phyloP scores from a whole-genome alignment of 2,888 invertebrate genomes.

The Luffia ferchaultella region DNA sequence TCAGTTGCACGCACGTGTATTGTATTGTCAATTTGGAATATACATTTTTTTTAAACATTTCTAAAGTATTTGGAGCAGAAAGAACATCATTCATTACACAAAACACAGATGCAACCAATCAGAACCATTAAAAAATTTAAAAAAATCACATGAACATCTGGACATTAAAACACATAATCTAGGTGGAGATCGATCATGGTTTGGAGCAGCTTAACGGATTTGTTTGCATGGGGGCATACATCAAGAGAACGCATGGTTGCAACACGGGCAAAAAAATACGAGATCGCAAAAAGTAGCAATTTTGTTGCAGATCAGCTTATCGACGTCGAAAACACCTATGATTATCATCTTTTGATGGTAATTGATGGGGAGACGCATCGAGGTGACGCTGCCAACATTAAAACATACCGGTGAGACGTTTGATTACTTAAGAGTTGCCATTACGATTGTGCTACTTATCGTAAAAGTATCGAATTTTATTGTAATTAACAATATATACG shows the following conservation, averaged over 20 bases:
- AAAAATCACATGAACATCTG: neutral
- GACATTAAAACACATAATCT: neutral
- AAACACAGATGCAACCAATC: neutral
- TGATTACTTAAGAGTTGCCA: neutral
- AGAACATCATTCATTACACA: neutral
- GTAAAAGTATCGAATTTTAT: neutral
- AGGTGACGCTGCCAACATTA: slow-evolving; percentile 30
- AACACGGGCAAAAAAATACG: slow-evolving; percentile 1
- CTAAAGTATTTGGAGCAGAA: too few relatives aligned
- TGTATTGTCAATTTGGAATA: too few relatives aligned
- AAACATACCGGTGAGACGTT: slow-evolving; percentile 20
- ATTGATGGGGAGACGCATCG: slow-evolving; percentile 50
- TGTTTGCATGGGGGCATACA: slow-evolving; percentile 39
- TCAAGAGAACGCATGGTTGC: slow-evolving; percentile 10
- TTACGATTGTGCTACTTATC: too few relatives aligned
- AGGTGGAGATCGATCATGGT: slow-evolving; percentile 1
- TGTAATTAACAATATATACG: neutral
- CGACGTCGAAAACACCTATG: slow-evolving; percentile 66
- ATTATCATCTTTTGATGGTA: slow-evolving; percentile 67
- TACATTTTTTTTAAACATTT: too few relatives aligned
- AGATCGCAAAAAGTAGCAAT: slow-evolving; percentile 57
- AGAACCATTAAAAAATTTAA: neutral
- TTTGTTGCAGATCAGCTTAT: slow-evolving; percentile 66
- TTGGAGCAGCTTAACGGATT: neutral
- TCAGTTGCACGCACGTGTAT: neutral